Evolutionary conservation across 2,888 invertebrate genomes (phyloP), one percentile per base, ranked within the genome.

Genomic region (Drosophila mercatorum): DNA sequence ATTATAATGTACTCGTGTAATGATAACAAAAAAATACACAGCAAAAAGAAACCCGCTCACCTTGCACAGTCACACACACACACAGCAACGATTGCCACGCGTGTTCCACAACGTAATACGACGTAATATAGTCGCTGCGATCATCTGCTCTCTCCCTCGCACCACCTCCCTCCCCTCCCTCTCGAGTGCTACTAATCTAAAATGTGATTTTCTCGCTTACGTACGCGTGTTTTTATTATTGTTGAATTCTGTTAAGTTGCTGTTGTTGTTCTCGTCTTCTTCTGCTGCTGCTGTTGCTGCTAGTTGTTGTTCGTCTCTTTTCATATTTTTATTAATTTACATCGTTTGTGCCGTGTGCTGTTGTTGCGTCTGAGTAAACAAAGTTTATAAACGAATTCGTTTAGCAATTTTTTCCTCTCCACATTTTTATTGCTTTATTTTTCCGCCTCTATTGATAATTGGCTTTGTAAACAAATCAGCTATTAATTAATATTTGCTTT

Each of bases 41-140:
- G 28, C 28, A 44, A 44, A 67, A 55, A 58, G 41, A 75, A 81
- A 82, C 83, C 65, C 76, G 83, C 81, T 84, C 88, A 87, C 83
- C 83, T 84, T 84, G 83, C 76, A 66, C 72, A 73, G 46, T 72
- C 72, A 72, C 55, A 62, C 58, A 46, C 57, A 46, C 26, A 31
- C 14, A 40, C 1, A 55, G 56, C 57, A 59, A 28, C 52, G 61
- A 63, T 47, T 72, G 79, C 71, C 88, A 83, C 83, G 85, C 88
- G 88, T 85, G 76, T 66, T 64, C 63, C 79, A 68, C 72, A 73
- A 68, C 81, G 83, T 86, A 87, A 83, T 85, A 77, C 84, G 84
- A 85, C 84, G 85, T 85, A 88, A 85, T 81, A 85, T 47, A 64
- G 70, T 49, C 17, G 26, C 56, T 63, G 41, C 65, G 64, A 72